phyloP scores from a whole-genome alignment of 2,113 vertebrate genomes.

The Centrocercus urophasianus region DNA sequence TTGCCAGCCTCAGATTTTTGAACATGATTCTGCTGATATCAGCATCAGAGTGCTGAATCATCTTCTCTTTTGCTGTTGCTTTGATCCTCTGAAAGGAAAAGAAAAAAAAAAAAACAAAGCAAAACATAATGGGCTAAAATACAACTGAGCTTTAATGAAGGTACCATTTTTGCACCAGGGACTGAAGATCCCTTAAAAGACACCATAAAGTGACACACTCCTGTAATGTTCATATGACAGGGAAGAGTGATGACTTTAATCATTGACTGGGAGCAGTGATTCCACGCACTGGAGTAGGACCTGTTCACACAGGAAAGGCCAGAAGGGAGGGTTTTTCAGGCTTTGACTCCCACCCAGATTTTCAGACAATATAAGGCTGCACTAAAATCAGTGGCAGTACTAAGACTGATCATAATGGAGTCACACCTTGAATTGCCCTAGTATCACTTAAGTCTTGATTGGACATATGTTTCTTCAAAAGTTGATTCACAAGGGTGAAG shows the following conservation, averaged over 20 bases:
- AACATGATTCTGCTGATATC: conserved; percentile 12
- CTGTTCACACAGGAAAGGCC: not conserved
- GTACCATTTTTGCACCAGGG: not conserved
- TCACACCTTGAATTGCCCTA: not conserved
- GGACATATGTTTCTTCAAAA: not conserved
- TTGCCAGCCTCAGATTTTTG: conserved; percentile 49
- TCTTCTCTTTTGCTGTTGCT: not conserved
- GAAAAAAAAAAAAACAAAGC: fast-evolving
- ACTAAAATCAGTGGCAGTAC: not conserved
- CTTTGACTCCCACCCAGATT: not conserved
- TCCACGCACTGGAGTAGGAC: not conserved
- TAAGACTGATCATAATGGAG: not conserved
- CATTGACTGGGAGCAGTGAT: not conserved
- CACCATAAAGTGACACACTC: not conserved
- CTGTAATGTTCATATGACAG: not conserved
- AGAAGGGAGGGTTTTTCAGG: not conserved
- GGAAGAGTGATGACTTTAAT: not conserved
- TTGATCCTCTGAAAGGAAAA: not conserved
- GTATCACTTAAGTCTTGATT: not conserved
- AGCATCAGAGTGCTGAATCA: conserved; percentile 41
- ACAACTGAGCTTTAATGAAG: not conserved
- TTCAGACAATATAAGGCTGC: not conserved
- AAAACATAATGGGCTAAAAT: not conserved
- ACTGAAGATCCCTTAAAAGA: not conserved
- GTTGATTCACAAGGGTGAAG: not conserved